These are phyloP conservation scores for Okapia johnstoni DNA, from an alignment of 2,113 vertebrate species.

Conservation along the genomic window DNA sequence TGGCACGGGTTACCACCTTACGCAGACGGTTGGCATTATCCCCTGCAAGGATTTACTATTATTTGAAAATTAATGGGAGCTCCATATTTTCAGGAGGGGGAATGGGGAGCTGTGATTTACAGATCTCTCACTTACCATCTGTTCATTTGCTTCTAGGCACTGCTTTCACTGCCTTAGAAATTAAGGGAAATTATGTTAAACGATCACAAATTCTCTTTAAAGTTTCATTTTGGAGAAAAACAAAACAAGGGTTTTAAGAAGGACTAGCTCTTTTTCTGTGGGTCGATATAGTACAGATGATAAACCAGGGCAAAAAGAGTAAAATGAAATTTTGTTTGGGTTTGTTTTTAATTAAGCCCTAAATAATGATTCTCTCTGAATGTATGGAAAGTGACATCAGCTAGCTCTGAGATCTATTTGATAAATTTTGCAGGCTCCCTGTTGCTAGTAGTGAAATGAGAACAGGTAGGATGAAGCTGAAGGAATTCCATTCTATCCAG, in stretches of 20 bases:
- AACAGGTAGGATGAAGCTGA: background rate
- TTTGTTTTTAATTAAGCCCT: conserved; percentile 58
- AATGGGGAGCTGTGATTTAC: conserved; percentile 49
- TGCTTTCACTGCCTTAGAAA: background rate
- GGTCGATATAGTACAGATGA: conserved; percentile 18
- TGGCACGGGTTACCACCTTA: accelerated
- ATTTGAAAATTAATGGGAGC: conserved; percentile 30
- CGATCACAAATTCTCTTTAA: conserved; percentile 32
- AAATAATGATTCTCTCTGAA: conserved; percentile 6
- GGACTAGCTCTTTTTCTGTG: conserved; percentile 9
- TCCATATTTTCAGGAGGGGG: background rate
- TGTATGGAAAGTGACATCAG: conserved; percentile 5
- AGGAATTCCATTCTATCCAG: background rate
- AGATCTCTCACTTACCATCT: conserved; percentile 59
- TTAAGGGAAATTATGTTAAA: conserved; percentile 58
- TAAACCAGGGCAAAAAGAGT: background rate
- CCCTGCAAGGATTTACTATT: background rate
- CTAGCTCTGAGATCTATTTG: conserved; percentile 10
- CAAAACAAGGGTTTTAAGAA: conserved; percentile 50
- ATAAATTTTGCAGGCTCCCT: conserved; percentile 25
- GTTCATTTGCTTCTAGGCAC: conserved; percentile 55
- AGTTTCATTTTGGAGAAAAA: conserved; percentile 42
- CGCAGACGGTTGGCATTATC: background rate
- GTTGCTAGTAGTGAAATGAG: background rate
- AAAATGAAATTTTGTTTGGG: background rate